Conservation (phyloP, 2,113 vertebrate genomes). For the Ornithorhynchus anatinus region DNA sequence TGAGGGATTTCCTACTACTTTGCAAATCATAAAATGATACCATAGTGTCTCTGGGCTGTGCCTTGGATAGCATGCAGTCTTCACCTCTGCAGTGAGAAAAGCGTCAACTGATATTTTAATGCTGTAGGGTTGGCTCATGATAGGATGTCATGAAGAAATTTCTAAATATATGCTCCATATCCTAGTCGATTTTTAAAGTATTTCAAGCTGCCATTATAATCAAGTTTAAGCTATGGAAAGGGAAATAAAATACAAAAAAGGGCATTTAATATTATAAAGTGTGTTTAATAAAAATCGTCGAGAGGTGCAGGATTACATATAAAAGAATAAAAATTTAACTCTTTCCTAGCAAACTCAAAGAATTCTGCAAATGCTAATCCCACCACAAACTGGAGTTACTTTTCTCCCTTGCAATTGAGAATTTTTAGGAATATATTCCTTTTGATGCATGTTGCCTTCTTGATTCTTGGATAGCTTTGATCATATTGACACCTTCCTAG, state of each 20-base stretch:
- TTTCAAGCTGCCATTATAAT: background rate
- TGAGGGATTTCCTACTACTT: background rate
- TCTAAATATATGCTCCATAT: conserved; percentile 25
- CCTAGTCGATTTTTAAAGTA: too few relatives aligned
- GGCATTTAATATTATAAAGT: background rate
- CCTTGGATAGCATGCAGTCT: background rate
- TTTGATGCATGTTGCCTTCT: background rate
- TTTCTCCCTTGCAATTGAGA: background rate
- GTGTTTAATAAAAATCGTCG: background rate
- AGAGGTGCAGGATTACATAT: too few relatives aligned
- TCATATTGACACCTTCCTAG: conserved; percentile 23
- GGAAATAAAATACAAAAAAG: conserved; percentile 5
- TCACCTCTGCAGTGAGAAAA: background rate
- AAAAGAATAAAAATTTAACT: too few relatives aligned
- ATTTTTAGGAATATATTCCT: background rate
- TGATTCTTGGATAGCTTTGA: background rate
- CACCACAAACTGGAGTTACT: background rate
- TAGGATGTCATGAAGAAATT: background rate
- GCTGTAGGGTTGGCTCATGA: background rate
- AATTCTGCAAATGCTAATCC: background rate
- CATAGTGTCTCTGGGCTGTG: background rate
- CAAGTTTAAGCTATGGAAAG: conserved; percentile 13
- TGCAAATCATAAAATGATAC: background rate
- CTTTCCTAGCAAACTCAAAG: too few relatives aligned
- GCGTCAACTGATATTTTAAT: background rate